A percentile compares a stretch with the other conserved stretches of the same genome.
Evolutionary conservation across 2,113 vertebrate species (phyloP).

Genomic region (Heterochromis multidens): DNA sequence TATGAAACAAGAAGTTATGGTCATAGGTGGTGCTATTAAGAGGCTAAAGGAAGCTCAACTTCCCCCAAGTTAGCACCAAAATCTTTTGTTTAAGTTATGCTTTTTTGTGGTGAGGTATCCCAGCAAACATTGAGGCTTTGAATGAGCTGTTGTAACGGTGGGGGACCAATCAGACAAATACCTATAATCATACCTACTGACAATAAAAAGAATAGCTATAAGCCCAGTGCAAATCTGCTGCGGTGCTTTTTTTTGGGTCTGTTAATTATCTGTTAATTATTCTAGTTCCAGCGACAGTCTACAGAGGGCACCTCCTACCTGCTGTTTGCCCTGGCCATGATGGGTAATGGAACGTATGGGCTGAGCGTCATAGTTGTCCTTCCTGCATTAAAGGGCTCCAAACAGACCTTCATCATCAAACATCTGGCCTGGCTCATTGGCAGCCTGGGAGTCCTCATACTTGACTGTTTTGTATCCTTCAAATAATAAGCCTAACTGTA

Average conservation of each 20-base stretch:
- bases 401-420: slow-evolving; percentile 60
- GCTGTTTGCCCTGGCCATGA: slow-evolving; percentile 67
- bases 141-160: background rate
- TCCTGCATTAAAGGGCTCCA: slow-evolving; percentile 46
- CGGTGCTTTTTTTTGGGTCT: background rate
- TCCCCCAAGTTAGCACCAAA: background rate
- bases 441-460: slow-evolving; percentile 73
- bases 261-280: background rate
- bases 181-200: background rate
- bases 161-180: background rate
- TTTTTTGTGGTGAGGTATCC: background rate
- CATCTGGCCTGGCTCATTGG: slow-evolving; percentile 75
- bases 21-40: background rate
- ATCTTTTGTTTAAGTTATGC: background rate
- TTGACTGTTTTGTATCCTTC: slow-evolving; percentile 76
- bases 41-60: background rate
- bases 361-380: slow-evolving; percentile 71
- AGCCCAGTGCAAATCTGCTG: background rate
- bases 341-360: slow-evolving; percentile 67
- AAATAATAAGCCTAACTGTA: background rate
- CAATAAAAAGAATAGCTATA: background rate
- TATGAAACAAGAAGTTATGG: background rate
- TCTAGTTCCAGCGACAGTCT: slow-evolving; percentile 68
- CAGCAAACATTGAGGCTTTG: background rate
- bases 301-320: slow-evolving; percentile 72